These are phyloP conservation scores for Micropoecilia bifurca DNA, from an alignment of 2,797 vertebrate genomes.

Conservation along the genomic window DNA sequence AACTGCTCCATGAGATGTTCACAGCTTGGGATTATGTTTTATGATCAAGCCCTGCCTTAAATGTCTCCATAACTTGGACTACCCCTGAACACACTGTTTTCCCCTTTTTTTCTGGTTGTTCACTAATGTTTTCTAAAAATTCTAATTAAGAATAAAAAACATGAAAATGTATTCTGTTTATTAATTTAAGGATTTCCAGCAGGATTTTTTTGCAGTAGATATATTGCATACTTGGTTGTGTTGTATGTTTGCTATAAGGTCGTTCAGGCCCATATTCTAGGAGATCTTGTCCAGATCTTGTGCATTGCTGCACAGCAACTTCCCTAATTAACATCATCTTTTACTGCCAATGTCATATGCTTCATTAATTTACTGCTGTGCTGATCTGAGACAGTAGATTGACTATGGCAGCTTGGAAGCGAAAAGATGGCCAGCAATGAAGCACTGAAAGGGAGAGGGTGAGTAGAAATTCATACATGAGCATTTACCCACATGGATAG, in stretches of 20 bases:
- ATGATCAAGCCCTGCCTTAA: neutral
- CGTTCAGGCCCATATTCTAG: neutral
- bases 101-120: neutral
- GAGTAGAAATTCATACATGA: slow-evolving; percentile 4
- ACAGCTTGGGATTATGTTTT: neutral
- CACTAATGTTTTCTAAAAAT: neutral
- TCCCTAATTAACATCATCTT: slow-evolving; percentile 9
- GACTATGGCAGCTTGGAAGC: slow-evolving; percentile 14
- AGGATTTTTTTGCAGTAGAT: neutral
- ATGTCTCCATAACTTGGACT: neutral
- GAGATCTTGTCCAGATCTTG: neutral
- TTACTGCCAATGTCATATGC: neutral
- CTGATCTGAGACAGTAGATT: slow-evolving; percentile 13
- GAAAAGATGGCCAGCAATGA: neutral
- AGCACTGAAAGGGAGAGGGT: slow-evolving; percentile 10
- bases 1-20: neutral
- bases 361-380: slow-evolving; percentile 17
- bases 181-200: neutral
- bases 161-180: neutral
- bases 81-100: neutral
- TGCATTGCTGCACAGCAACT: neutral
- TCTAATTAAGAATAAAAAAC: neutral
- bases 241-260: neutral
- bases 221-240: neutral
- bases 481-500: neutral